A percentile compares a stretch with the other conserved stretches of the same genome.
phyloP scores from a whole-genome alignment of 2,113 vertebrate species.

The Seriola aureovittata region DNA sequence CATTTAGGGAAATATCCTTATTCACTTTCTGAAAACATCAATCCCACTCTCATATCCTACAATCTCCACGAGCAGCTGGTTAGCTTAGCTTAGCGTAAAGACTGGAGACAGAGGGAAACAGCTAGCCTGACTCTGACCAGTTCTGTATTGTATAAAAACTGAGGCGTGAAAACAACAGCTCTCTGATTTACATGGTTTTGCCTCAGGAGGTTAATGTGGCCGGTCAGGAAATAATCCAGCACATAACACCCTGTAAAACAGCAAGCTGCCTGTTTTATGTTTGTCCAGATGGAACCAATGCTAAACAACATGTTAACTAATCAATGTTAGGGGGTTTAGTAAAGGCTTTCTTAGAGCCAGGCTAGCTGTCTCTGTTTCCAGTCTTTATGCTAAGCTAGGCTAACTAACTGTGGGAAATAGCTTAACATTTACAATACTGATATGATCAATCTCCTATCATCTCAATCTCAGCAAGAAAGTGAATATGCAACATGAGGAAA shows the following conservation, averaged over 20 bases:
- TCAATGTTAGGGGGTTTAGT: too few relatives aligned
- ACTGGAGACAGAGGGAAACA: too few relatives aligned
- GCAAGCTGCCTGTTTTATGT: not conserved
- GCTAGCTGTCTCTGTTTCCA: too few relatives aligned
- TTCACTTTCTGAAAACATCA: not conserved
- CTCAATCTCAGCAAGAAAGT: not conserved
- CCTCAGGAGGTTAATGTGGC: too few relatives aligned
- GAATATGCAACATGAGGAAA: not conserved
- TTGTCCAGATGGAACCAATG: too few relatives aligned
- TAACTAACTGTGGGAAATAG: not conserved
- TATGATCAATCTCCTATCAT: not conserved
- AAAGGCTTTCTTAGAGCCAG: too few relatives aligned
- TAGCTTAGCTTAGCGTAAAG: not conserved
- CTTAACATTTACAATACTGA: not conserved
- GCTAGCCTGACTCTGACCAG: not conserved
- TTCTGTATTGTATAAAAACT: not conserved
- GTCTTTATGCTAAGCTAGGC: not conserved
- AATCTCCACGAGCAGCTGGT: not conserved
- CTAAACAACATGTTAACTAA: too few relatives aligned
- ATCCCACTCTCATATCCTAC: too few relatives aligned
- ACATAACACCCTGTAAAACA: too few relatives aligned
- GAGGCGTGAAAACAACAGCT: not conserved
- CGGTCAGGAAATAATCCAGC: too few relatives aligned
- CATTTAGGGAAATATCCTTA: too few relatives aligned
- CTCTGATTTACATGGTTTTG: not conserved